Evolutionary conservation across 2,113 vertebrate species (phyloP).

Genomic region (Lathamus discolor): DNA sequence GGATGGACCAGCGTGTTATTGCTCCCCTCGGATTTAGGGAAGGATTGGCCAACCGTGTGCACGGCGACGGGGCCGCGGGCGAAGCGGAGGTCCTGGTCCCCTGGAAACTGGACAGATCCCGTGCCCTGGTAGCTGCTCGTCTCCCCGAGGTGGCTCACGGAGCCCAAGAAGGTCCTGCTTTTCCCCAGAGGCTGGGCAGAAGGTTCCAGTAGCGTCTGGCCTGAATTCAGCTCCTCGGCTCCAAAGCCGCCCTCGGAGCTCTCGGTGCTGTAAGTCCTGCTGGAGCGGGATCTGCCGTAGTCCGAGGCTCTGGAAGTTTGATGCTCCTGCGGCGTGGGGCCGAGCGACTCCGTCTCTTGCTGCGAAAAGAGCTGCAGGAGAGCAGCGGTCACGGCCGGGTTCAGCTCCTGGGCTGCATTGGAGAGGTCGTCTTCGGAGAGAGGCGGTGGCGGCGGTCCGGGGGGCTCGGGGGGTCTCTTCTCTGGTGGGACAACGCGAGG

Average conservation of each 20-base stretch:
- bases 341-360: slow-evolving; percentile 80
- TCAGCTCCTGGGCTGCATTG: slow-evolving; percentile 79
- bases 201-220: slow-evolving; percentile 74
- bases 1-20: slow-evolving; percentile 72
- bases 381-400: slow-evolving; percentile 87
- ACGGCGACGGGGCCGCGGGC: slow-evolving; percentile 73
- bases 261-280: slow-evolving; percentile 77
- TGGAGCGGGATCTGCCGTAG: slow-evolving; percentile 62
- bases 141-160: slow-evolving; percentile 80
- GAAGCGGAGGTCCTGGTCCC: slow-evolving; percentile 96
- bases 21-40: slow-evolving; percentile 78
- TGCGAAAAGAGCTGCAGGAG: slow-evolving; percentile 93
- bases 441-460: slow-evolving; percentile 73
- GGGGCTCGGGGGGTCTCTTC: slow-evolving; percentile 89
- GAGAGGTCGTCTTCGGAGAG: slow-evolving; percentile 69
- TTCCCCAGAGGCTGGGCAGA: slow-evolving; percentile 75
- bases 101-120: slow-evolving; percentile 86
- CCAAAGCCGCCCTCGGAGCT: slow-evolving; percentile 73
- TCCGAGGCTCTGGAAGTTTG: slow-evolving; percentile 64
- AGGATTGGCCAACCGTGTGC: slow-evolving; percentile 73
- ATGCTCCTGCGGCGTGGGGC: slow-evolving; percentile 68
- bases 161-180: slow-evolving; percentile 84
- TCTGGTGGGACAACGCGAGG: slow-evolving; percentile 81
- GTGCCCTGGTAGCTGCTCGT: slow-evolving; percentile 80
- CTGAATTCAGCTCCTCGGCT: slow-evolving; percentile 72